Evolutionary conservation across 2,797 vertebrate species (phyloP), one percentile per base, ranked within the genome.

Genomic region (Petrocephalus schoutedeni): DNA sequence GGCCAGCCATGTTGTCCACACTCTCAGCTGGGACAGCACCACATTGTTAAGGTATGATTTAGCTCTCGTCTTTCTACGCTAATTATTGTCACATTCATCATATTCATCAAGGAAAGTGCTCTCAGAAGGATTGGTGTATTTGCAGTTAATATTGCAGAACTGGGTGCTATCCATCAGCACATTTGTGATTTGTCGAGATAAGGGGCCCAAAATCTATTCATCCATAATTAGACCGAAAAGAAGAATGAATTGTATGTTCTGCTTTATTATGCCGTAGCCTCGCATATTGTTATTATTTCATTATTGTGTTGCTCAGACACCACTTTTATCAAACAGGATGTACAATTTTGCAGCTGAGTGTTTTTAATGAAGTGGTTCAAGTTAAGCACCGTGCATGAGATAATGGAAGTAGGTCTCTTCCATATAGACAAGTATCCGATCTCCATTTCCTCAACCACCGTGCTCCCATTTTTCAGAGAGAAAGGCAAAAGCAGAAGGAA

Each of bases 41-140:
- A 97, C 97, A 97, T 97, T 97, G 97, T 98, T 97, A 97, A 96
- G 95, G 96, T 80, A 96, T 97, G 98, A 99, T 99, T 98, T 98
- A 98, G 97, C 97, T 98, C 97, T 98, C 97, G 97, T 98, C 98
- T 97, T 97, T 97, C 97, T 97, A 96, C 96, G 96, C 97, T 98
- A 99, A 99, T 99, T 98, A 99, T 98, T 97, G 96, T 97, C 97
- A 98, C 97, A 98, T 98, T 98, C 97, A 98, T 98, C 97, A 98
- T 97, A 97, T 98, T 98, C 97, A 99, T 98, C 97, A 98, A 97
- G 96, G 97, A 97, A 97, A 97, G 96, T 97, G 96, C 97, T 97
- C 98, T 98, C 96, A 95, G 95, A 96, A 97, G 97, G 97, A 97
- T 97, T 96, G 97, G n/a, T 96, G 97, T 98, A 97, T 98, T 97